These are phyloP conservation scores for Hecatera dysodea DNA, from an alignment of 2,888 invertebrate species.

Conservation along the genomic window DNA sequence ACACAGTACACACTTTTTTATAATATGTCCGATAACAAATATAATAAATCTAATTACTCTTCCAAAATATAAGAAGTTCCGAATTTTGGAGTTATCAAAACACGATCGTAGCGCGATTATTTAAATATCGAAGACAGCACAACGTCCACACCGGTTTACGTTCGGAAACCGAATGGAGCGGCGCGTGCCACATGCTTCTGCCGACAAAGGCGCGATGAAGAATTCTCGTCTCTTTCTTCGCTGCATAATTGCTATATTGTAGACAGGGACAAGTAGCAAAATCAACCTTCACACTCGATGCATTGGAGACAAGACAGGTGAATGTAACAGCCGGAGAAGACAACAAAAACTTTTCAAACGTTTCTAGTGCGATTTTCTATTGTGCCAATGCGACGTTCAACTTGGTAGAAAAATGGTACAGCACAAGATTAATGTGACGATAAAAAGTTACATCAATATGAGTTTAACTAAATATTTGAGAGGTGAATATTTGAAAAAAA, in stretches of 20 bases:
- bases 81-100: conserved; percentile 80
- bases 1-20: conserved; percentile 68
- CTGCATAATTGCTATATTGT: conserved; percentile 65
- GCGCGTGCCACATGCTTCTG: conserved; percentile 88
- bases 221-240: conserved; percentile 84
- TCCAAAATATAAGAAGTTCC: conserved; percentile 62
- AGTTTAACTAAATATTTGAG: conserved; percentile 14
- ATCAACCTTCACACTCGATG: conserved; percentile 74
- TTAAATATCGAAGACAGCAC: conserved; percentile 70
- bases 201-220: conserved; percentile 73
- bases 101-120: conserved; percentile 81
- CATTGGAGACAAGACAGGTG: conserved; percentile 84
- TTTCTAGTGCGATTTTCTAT: conserved; percentile 84
- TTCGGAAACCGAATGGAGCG: conserved; percentile 88
- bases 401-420: conserved; percentile 68
- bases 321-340: conserved; percentile 84
- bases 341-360: conserved; percentile 86
- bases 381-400: conserved; percentile 72
- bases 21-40: conserved; percentile 53
- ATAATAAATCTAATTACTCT: conserved; percentile 52
- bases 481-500: neutral
- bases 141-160: conserved; percentile 80
- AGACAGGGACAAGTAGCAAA: conserved; percentile 82
- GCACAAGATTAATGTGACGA: conserved; percentile 62
- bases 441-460: conserved; percentile 44